Percentiles rank a stretch among this genome's conserved stretches.
These are phyloP conservation scores for Rhinolophus ferrumequinum DNA, from an alignment of 2,113 vertebrate genomes.

Conservation along the genomic window DNA sequence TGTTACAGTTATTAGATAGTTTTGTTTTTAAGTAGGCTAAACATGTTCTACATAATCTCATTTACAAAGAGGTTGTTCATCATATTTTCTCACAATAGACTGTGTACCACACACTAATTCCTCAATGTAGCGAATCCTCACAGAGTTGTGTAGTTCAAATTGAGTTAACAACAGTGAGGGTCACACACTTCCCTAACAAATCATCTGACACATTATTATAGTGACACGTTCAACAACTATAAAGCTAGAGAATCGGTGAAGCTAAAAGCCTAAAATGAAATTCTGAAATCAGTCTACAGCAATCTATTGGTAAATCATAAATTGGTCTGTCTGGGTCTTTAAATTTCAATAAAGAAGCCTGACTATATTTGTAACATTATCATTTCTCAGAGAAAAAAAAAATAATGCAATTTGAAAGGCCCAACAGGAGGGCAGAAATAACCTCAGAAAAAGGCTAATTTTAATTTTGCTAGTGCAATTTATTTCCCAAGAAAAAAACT, in stretches of 20 bases:
- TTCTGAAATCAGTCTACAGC: not conserved
- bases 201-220: constrained; percentile 1
- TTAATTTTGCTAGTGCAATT: not conserved
- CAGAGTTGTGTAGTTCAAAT: not conserved
- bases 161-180: not conserved
- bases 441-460: not conserved
- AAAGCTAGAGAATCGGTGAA: not conserved
- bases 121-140: not conserved
- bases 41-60: not conserved
- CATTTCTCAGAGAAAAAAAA: constrained; percentile 4
- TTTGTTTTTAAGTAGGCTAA: not conserved
- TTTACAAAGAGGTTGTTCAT: not conserved
- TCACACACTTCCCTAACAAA: not conserved
- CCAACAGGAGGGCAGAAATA: not conserved
- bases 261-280: not conserved
- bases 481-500: constrained; percentile 19
- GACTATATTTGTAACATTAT: not conserved
- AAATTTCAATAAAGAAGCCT: not conserved
- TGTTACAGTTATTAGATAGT: not conserved
- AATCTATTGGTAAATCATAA: not conserved
- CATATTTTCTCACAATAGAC: not conserved
- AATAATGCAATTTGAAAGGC: not conserved
- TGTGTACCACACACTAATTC: not conserved
- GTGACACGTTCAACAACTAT: not conserved
- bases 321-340: not conserved